These are phyloP conservation scores for Yponomeuta cagnagella DNA, from an alignment of 2,888 invertebrate genomes.

Conservation along the genomic window DNA sequence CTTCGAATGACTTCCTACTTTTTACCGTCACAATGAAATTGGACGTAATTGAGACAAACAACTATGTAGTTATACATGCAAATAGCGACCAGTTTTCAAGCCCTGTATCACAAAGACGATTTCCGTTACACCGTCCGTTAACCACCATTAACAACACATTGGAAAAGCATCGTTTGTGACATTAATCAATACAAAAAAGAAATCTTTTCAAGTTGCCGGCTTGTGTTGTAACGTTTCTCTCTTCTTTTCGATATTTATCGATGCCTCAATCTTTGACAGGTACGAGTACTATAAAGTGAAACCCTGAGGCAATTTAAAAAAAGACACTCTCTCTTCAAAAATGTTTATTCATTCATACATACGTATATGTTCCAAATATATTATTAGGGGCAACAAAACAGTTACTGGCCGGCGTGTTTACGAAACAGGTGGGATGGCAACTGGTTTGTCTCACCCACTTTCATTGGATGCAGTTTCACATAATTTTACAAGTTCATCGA, in stretches of 20 bases:
- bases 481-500: conserved; percentile 12
- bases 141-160: not conserved
- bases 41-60: not conserved
- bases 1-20: not conserved
- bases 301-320: conserved; percentile 22
- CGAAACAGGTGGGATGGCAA: not conserved
- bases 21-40: not conserved
- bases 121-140: not conserved
- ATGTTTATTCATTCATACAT: conserved; percentile 33
- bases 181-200: conserved; percentile 2
- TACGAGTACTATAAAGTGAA: not conserved
- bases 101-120: not conserved
- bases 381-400: conserved; percentile 30
- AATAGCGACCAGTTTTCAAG: not conserved
- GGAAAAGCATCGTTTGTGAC: not conserved
- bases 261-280: conserved; percentile 26
- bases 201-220: conserved; percentile 7
- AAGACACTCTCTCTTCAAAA: conserved; percentile 37
- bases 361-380: conserved; percentile 44
- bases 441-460: conserved; percentile 11
- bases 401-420: not conserved
- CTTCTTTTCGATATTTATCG: conserved; percentile 24
- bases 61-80: not conserved
- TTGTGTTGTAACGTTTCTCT: conserved; percentile 4
- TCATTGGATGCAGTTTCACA: conserved; percentile 19